phyloP scores from a whole-genome alignment of 2,797 vertebrate genomes.

The Trichosurus vulpecula region DNA sequence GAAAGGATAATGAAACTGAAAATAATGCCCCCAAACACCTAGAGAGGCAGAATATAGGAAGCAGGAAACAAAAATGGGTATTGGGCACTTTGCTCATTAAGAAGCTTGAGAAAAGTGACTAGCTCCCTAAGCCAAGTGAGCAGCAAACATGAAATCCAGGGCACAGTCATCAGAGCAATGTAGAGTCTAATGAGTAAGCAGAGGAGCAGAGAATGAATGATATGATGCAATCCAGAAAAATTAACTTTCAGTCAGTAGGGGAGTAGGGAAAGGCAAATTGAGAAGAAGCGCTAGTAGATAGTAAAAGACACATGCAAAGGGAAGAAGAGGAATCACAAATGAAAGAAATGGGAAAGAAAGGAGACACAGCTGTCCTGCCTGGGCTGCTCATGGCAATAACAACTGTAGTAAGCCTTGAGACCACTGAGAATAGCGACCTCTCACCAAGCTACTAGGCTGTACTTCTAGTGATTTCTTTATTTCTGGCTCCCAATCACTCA shows the following conservation, averaged over 20 bases:
- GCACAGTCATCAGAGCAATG: neutral
- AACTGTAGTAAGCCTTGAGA: neutral
- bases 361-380: neutral
- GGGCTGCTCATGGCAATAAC: neutral
- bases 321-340: neutral
- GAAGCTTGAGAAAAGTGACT: neutral
- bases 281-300: neutral
- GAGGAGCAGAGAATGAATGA: neutral
- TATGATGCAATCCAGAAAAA: neutral
- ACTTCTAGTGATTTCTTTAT: neutral
- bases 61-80: neutral
- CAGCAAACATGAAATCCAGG: neutral
- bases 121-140: neutral
- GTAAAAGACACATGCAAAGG: neutral
- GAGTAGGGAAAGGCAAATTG: neutral
- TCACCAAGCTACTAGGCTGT: neutral
- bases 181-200: neutral
- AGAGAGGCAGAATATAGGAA: neutral
- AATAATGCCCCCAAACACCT: neutral
- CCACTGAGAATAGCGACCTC: neutral
- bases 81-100: neutral
- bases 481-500: neutral
- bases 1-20: neutral
- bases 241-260: neutral
- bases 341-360: neutral